Evolutionary conservation across 2,888 invertebrate genomes (phyloP).

Genomic region (Prosopocoilus inquinatus): DNA sequence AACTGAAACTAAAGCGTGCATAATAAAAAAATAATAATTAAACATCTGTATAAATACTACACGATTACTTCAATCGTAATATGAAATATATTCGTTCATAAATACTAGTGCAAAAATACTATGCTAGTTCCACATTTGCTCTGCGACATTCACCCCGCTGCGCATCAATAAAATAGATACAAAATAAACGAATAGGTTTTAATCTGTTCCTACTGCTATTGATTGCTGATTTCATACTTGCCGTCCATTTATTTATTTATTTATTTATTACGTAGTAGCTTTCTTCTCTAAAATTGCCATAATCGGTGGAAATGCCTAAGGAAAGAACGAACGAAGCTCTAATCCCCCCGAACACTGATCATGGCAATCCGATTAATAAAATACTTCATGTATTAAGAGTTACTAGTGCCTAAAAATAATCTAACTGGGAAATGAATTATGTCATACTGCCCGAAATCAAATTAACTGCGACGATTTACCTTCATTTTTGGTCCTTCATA

Average conservation of each 20-base stretch:
- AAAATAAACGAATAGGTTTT: too few species aligned
- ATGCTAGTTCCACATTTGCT: conserved; percentile 37
- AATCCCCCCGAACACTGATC: conserved; percentile 4
- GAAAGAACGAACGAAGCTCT: neutral
- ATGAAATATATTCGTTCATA: conserved; percentile 43
- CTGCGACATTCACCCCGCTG: conserved; percentile 2
- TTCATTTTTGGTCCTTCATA: too few species aligned
- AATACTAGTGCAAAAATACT: conserved; percentile 53
- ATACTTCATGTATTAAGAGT: conserved; percentile 4
- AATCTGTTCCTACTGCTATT: neutral
- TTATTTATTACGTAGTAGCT: conserved; percentile 27
- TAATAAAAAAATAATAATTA: too few species aligned
- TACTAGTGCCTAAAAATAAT: conserved; percentile 4
- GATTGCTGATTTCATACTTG: neutral
- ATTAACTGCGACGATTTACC: too few species aligned
- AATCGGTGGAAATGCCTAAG: neutral
- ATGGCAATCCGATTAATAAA: conserved; percentile 20
- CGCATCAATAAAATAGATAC: conserved; percentile 4
- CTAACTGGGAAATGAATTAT: conserved; percentile 19
- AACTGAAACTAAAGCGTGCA: too few species aligned
- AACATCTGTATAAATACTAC: conserved; percentile 15
- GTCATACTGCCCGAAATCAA: neutral
- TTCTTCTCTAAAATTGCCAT: conserved; percentile 19
- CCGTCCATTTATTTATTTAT: conserved; percentile 23
- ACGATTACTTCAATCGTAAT: conserved; percentile 46